Conservation (phyloP, 35 echinoderm and acorn worm species). For the Ophiothrix spiculata region DNA sequence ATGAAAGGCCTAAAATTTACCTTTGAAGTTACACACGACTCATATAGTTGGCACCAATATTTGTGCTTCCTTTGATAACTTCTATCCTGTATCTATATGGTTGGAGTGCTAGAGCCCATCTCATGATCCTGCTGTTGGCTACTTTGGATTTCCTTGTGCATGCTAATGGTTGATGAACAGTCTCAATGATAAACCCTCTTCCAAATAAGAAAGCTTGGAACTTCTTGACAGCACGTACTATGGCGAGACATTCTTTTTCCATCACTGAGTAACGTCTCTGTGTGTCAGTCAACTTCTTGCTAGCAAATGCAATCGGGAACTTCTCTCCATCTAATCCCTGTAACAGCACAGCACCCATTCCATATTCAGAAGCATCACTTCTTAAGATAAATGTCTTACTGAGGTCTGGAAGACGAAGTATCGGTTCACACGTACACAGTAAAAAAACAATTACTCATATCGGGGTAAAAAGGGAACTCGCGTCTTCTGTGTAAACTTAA, state of each 20-base stretch:
- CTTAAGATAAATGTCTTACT: slow-evolving; percentile 8
- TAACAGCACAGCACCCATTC: slow-evolving; percentile 19
- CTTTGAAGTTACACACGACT: no score
- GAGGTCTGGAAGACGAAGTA: slow-evolving; percentile 22
- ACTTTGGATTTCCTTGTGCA: slow-evolving; percentile 20
- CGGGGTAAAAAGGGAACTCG: no score
- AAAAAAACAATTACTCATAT: no score
- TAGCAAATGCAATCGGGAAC: slow-evolving; percentile 22
- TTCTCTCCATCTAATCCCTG: slow-evolving; percentile 30
- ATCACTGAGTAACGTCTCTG: slow-evolving; percentile 18
- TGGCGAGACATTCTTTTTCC: slow-evolving; percentile 33
- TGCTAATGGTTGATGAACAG: slow-evolving; percentile 44
- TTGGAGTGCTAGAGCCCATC: slow-evolving; percentile 54
- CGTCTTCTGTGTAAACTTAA: no score
- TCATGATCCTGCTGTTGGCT: slow-evolving; percentile 41
- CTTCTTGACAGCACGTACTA: slow-evolving; percentile 24
- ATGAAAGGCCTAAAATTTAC: no score
- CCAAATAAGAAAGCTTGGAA: slow-evolving; percentile 47
- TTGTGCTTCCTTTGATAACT: slow-evolving; percentile 51
- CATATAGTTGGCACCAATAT: slow-evolving; percentile 60
- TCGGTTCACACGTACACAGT: no score
- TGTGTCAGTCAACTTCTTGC: background rate
- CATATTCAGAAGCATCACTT: slow-evolving; percentile 22
- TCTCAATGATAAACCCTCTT: slow-evolving; percentile 27
- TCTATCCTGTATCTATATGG: slow-evolving; percentile 46